Evolutionary conservation across 2,888 invertebrate species (phyloP).

Genomic region (Drosophila testacea): DNA sequence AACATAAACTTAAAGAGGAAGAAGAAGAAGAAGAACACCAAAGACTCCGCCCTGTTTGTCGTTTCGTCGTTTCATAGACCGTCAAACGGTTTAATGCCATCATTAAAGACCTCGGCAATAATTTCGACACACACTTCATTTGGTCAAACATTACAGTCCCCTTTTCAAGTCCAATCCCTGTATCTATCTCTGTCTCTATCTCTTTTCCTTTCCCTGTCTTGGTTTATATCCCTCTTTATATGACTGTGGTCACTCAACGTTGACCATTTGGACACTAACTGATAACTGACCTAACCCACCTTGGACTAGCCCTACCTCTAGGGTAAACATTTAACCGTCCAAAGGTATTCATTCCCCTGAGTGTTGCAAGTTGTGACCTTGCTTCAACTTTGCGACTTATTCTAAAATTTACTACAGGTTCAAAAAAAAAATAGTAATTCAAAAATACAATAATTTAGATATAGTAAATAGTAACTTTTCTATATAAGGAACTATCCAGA

Average conservation of each 20-base stretch:
- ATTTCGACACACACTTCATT: constrained; percentile 58
- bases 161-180: neutral
- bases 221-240: constrained; percentile 1
- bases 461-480: too few relatives aligned
- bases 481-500: too few relatives aligned
- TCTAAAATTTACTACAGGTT: constrained; percentile 26
- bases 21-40: constrained; percentile 8
- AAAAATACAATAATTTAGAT: too few relatives aligned
- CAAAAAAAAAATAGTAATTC: neutral
- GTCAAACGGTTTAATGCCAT: constrained; percentile 54
- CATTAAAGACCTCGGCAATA: constrained; percentile 49
- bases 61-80: constrained; percentile 3
- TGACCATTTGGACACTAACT: neutral
- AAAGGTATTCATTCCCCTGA: constrained; percentile 26
- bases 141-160: constrained; percentile 18
- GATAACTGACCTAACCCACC: constrained; percentile 50
- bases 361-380: constrained; percentile 22
- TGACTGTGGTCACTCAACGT: constrained; percentile 16
- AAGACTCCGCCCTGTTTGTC: constrained; percentile 18
- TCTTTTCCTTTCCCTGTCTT: neutral
- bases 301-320: constrained; percentile 29
- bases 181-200: neutral
- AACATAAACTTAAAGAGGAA: neutral
- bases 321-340: constrained; percentile 8
- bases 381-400: neutral